Base-by-base conservation (phyloP, 2,888 invertebrate genomes). In the Aquatica leii region DNA sequence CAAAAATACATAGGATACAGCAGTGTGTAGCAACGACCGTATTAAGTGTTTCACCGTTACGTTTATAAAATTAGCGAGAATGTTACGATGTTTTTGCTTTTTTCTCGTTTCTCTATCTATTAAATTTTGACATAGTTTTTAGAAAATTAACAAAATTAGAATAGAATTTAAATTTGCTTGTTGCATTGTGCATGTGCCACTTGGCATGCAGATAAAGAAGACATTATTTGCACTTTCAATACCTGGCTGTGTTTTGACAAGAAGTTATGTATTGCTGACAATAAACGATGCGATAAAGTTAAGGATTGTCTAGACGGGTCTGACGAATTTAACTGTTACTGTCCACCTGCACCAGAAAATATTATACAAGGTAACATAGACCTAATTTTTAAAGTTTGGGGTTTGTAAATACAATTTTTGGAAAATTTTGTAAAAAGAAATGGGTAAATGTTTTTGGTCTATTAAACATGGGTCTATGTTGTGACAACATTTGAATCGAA, bases 181-280 rank as follows among this genome's bases (percentile, higher is more conserved):
- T 24, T 24, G 24, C 24, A 24, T 24, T 24, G 6, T 24, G 62
- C 62, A 56, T 62, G 62, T 62, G 20, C 18, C 18, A 8, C n/a
- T 46, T 46, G 15, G 68, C 69, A 73, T 72, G 73, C 69, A 74
- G 73, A 69, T 66, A 64, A 66, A 50, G 35, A 24, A 46, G 48
- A 76, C 43, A 56, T 73, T 76, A 77, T 77, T 62, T 86, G 87
- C 78, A 77, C 78, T 55, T 75, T 79, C 51, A 81, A 82, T 72
- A 81, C 85, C 77, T 86, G 86, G 82, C 82, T 80, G 73, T 88
- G 87, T 80, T 77, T 76, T 69, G 82, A 84, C 71, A 82, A 82
- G 66, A 82, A 81, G 71, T 81, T 78, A 69, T 86, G 86, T 78
- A 82, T 86, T 76, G 80, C 80, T 72, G 75, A 74, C 59, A 69